A percentile compares a stretch with the other conserved stretches of the same genome.
Conservation (phyloP, 2,888 invertebrate genomes). For the Quadroppia sp. region DNA sequence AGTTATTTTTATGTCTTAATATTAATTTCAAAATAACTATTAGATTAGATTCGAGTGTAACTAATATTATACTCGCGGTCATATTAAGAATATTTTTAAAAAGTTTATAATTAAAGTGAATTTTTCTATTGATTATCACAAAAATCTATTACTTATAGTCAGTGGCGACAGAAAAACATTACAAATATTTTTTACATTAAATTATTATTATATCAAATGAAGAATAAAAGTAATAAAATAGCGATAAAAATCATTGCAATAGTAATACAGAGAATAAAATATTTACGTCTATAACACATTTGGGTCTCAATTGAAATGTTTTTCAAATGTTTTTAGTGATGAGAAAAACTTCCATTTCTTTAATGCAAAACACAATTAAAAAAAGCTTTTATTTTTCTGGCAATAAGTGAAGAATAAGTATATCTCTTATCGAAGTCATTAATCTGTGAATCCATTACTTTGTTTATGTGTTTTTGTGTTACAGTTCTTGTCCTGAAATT, state of each 20-base stretch:
- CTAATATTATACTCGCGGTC: background rate
- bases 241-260: background rate
- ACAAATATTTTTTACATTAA: background rate
- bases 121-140: background rate
- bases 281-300: background rate
- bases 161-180: background rate
- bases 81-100: background rate
- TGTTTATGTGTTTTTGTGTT: conserved; percentile 13
- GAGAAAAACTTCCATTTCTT: background rate
- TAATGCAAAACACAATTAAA: background rate
- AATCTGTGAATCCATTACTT: conserved; percentile 22
- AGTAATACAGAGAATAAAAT: background rate
- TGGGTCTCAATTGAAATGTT: background rate
- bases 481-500: background rate
- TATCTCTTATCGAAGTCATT: conserved; percentile 29
- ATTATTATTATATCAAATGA: background rate
- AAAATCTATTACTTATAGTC: background rate
- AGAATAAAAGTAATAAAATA: conserved; percentile 1
- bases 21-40: background rate
- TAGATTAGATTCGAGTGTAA: background rate
- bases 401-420: background rate
- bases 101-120: background rate
- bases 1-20: background rate
- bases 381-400: background rate
- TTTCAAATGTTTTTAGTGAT: background rate